phyloP scores from a whole-genome alignment of 2,797 vertebrate genomes.

The Tragopan temminckii region DNA sequence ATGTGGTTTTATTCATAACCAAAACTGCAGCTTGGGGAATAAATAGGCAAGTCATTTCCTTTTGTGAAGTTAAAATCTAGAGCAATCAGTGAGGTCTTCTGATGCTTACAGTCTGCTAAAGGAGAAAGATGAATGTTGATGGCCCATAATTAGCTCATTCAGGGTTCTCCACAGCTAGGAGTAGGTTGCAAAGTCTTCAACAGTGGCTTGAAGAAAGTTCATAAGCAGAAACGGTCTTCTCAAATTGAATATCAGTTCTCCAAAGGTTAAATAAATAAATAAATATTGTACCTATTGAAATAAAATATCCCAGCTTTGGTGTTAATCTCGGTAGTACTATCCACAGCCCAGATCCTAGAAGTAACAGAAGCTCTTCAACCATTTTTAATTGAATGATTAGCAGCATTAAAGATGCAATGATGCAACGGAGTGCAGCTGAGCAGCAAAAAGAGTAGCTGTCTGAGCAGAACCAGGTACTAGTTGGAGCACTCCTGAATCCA shows the following conservation, averaged over 20 bases:
- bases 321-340: not conserved
- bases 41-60: conserved; percentile 54
- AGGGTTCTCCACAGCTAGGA: conserved; percentile 30
- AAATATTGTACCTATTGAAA: not conserved
- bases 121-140: conserved; percentile 56
- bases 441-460: rapidly evolving
- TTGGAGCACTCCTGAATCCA: not conserved
- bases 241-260: not conserved
- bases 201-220: not conserved
- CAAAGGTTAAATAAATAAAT: not conserved
- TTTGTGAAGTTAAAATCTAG: conserved; percentile 67
- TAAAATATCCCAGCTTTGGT: not conserved
- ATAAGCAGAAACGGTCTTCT: not conserved
- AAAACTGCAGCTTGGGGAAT: conserved; percentile 33
- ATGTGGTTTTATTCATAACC: not conserved
- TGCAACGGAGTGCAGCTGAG: not conserved
- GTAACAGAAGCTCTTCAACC: not conserved
- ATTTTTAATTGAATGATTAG: not conserved
- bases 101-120: conserved; percentile 33
- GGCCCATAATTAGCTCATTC: conserved; percentile 24
- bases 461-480: not conserved
- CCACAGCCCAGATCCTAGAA: not conserved
- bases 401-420: not conserved
- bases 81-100: conserved; percentile 66
- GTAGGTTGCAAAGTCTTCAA: not conserved